Evolutionary conservation across 1,140 invertebrate species (phyloP), one percentile per base, ranked within the genome.

Genomic region (Trichonephila inaurata): DNA sequence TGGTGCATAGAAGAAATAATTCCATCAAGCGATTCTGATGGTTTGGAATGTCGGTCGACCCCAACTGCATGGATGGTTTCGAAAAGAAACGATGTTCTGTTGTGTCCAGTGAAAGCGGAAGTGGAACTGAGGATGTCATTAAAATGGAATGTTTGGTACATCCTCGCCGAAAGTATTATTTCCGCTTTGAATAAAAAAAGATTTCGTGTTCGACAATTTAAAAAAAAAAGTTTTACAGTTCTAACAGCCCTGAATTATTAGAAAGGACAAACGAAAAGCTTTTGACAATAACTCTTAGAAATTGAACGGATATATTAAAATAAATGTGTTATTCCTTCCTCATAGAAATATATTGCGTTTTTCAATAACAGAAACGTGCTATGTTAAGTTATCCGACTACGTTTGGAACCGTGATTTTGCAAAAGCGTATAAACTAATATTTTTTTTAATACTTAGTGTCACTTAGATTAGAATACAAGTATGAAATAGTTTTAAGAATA

Each of bases 41-140:
- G 33, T 6, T 40, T 77, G 28, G 72, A 77, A 77, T 77, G 28
- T 77, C 62, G 18, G 62, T 19, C 62, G 6, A 21, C 16, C 14
- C 21, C 14, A 19, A 16, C 33, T 77, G 28, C 72, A 18, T 77
- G 28, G 69, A 40, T 77, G 72, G 24, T 2, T 77, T 19, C 6
- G 18, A 77, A 77, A 77, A 77, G 72, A 28, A 77, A 18, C 7
- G 66, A 69, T 24, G n/a, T 5, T 51, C 51, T 51, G 12, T 16
- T 7, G 72, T 18, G 72, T 40, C 72, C 72, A 77, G 72, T 77
- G 18, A 40, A 18, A 40, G 28, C 24, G 72, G 72, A 77, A 77
- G 28, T 18, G 28, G 72, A 77, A 77, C 24, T 77, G 24, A 14
- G 72, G 72, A 77, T 77, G 72, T 77, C 72, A 33, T 77, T 77